Percentiles rank a stretch among this genome's conserved stretches.
Evolutionary conservation across 2,113 vertebrate species (phyloP).

Genomic region (Alouatta palliata): DNA sequence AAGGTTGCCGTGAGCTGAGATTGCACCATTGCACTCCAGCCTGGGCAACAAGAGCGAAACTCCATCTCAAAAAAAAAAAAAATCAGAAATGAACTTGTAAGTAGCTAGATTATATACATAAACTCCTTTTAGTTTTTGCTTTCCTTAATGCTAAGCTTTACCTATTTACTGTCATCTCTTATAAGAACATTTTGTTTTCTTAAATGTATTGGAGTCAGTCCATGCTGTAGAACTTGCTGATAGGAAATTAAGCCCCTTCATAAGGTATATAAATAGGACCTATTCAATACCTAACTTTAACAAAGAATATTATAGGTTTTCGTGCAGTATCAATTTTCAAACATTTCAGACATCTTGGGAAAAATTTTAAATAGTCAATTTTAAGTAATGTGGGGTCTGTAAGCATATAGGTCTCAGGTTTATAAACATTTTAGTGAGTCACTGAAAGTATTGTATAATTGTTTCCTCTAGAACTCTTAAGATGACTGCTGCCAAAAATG

Average conservation of each 20-base stretch:
- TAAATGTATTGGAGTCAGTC: not conserved
- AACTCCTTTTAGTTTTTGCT: not conserved
- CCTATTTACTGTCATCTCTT: not conserved
- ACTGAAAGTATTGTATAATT: not conserved
- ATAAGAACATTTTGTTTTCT: not conserved
- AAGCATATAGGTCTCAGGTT: not conserved
- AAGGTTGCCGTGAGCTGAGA: too few species aligned
- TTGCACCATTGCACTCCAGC: not conserved
- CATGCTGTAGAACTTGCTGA: not conserved
- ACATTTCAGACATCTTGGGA: not conserved
- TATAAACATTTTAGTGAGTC: not conserved
- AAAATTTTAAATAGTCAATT: not conserved
- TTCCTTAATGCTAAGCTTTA: not conserved
- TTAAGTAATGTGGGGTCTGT: not conserved
- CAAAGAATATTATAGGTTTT: not conserved
- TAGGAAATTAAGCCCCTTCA: not conserved
- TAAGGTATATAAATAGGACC: not conserved
- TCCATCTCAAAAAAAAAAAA: not conserved
- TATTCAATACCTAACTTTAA: not conserved
- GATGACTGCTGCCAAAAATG: not conserved
- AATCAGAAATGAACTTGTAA: not conserved
- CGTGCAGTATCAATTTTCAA: not conserved
- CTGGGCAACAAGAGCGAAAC: not conserved
- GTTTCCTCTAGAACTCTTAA: slow-evolving; percentile 6
- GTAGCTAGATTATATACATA: not conserved